Base-by-base conservation (phyloP, 2,797 vertebrate genomes). In the Phaenicophaeus curvirostris region DNA sequence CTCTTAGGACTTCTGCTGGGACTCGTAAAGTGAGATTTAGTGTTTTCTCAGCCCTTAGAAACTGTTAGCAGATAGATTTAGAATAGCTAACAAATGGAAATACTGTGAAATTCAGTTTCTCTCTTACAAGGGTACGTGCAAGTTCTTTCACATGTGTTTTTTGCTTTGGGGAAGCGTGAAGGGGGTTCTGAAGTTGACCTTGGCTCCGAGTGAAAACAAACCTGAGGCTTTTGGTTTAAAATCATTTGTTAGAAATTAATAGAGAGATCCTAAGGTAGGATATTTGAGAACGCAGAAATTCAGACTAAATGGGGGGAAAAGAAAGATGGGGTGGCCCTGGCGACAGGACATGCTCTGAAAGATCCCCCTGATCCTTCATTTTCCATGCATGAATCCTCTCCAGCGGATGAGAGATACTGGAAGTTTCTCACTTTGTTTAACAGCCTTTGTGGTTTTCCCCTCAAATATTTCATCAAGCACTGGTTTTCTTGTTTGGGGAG, bases 381-480 rank as follows among this genome's bases (percentile, higher is more conserved):
- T 72, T 65, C 37, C 31, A 15, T 2, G 0, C 62, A 50, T 75
- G 74, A 76, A 69, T 88, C 65, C 72, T 53, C 35, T 75, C 73
- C 4, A 8, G 41, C 1, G 5, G 42, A 12, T 4, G 57, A 57
- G 58, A 48, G 21, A 44, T 15, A 4, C n/a, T 46, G 63, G 50
- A 48, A 82, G 11, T 69, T 79, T 35, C 53, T 79, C 65, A 8
- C 68, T 92, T 71, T 62, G 31, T 89, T 89, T 72, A 44, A 68
- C 27, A 66, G 14, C 76, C 75, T 71, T 54, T 67, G 78, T 89
- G 90, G 75, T 42, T 95, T 90, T 74, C 53, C 18, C 57, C 57
- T 33, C 31, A 75, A 92, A n/a, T 68, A 51, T 91, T 95, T 88
- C 90, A 85, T 68, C 50, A 10, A 33, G 81, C 53, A 13, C 39